phyloP scores from a whole-genome alignment of 2,888 invertebrate genomes.

The Camptogramma bilineatum region DNA sequence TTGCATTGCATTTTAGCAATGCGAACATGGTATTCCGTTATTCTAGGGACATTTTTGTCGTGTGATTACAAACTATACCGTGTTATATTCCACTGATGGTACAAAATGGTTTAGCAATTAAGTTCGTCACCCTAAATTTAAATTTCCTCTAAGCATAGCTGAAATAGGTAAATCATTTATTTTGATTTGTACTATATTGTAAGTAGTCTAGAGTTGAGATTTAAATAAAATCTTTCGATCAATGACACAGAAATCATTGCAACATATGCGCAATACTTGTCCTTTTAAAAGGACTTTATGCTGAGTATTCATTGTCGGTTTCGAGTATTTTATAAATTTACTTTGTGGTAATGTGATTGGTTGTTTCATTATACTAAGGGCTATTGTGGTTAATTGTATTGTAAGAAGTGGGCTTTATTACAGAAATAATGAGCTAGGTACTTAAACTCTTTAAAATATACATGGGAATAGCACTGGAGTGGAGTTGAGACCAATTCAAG shows the following conservation, averaged over 20 bases:
- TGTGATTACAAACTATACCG: conserved; percentile 5
- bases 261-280: conserved; percentile 71
- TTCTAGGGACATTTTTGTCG: neutral
- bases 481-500: neutral
- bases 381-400: conserved; percentile 44
- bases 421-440: conserved; percentile 20
- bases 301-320: conserved; percentile 52
- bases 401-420: conserved; percentile 23
- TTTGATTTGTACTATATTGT: conserved; percentile 7
- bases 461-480: neutral
- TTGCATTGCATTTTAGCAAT: conserved; percentile 27
- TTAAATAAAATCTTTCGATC: neutral
- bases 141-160: conserved; percentile 40
- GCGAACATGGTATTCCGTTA: conserved; percentile 19
- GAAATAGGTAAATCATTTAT: conserved; percentile 1
- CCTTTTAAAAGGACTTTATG: conserved; percentile 56
- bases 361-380: conserved; percentile 51
- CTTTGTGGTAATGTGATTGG: conserved; percentile 53
- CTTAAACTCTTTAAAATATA: neutral
- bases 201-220: neutral
- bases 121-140: conserved; percentile 13
- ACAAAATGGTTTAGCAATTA: neutral
- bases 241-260: conserved; percentile 46
- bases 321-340: conserved; percentile 41
- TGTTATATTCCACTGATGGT: neutral